Evolutionary conservation across 2,113 vertebrate species (phyloP).

Genomic region (Excalfactoria chinensis): DNA sequence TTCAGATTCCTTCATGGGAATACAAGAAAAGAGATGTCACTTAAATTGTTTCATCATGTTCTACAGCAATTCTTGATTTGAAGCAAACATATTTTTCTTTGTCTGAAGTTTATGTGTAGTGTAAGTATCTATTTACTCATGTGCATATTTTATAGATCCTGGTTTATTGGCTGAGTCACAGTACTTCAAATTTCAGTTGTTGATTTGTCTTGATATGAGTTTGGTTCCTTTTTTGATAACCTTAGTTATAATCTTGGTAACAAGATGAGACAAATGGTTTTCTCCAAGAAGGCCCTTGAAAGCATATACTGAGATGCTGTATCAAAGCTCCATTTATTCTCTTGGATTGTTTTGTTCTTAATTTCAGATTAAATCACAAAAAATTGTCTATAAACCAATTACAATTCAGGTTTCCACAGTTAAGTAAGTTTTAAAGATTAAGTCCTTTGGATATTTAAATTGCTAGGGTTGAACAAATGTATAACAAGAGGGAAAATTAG

Average conservation of each 20-base stretch:
- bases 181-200: slow-evolving; percentile 2
- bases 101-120: background rate
- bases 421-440: background rate
- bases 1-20: slow-evolving; percentile 29
- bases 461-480: background rate
- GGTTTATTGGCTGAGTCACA: slow-evolving; percentile 3
- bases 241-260: background rate
- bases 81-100: slow-evolving; percentile 3
- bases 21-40: slow-evolving; percentile 34
- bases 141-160: background rate
- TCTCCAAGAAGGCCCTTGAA: background rate
- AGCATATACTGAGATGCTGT: background rate
- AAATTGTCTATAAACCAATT: background rate
- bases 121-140: background rate
- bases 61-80: background rate
- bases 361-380: background rate
- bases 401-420: background rate
- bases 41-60: background rate
- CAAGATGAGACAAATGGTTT: slow-evolving; percentile 5
- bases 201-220: slow-evolving; percentile 34
- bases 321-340: background rate
- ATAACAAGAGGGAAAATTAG: background rate
- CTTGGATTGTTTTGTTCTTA: background rate
- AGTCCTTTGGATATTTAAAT: background rate
- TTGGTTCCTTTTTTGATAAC: background rate